These are phyloP conservation scores for Pocota personata DNA, from an alignment of 2,888 invertebrate genomes.

Conservation along the genomic window DNA sequence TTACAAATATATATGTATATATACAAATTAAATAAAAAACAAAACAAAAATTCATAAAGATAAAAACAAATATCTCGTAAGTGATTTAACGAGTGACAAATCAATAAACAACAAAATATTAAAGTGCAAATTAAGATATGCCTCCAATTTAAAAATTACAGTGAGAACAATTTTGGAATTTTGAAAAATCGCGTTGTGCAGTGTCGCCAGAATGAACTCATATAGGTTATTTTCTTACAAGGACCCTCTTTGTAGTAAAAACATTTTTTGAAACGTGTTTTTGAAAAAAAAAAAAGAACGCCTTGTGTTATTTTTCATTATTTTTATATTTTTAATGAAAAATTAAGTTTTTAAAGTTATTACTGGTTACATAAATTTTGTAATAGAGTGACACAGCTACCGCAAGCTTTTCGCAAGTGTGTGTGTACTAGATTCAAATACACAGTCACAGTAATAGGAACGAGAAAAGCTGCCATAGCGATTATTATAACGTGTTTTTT, in stretches of 20 bases:
- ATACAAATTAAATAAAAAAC: not conserved
- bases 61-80: not conserved
- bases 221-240: not conserved
- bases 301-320: not conserved
- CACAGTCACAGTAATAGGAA: not conserved
- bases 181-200: not conserved
- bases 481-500: not conserved
- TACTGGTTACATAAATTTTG: constrained; percentile 54
- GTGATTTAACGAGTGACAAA: constrained; percentile 5
- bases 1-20: not conserved
- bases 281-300: too few species aligned
- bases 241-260: too few species aligned
- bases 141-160: too few species aligned
- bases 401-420: constrained; percentile 21
- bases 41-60: not conserved
- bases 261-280: not conserved
- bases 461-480: constrained; percentile 14
- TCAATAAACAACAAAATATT: not conserved
- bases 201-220: not conserved
- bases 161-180: not conserved
- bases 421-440: constrained; percentile 18
- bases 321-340: not conserved
- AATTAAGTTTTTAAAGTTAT: not conserved
- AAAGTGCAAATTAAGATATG: too few species aligned
- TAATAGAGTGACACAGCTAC: constrained; percentile 2